These are phyloP conservation scores for Thyatira batis DNA, from an alignment of 2,888 invertebrate genomes.

Conservation along the genomic window DNA sequence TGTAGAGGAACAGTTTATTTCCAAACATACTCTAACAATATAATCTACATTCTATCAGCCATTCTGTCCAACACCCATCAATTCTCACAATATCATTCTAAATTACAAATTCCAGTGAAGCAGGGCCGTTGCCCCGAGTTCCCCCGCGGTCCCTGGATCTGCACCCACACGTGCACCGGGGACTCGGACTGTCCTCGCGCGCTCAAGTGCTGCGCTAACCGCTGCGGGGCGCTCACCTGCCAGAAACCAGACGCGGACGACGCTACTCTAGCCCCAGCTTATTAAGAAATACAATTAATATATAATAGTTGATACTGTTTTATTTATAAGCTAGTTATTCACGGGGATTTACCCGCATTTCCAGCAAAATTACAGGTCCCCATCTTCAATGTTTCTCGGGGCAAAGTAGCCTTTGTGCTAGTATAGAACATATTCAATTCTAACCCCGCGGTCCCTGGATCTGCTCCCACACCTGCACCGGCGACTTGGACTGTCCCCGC, in stretches of 20 bases:
- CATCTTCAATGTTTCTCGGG: too few relatives aligned
- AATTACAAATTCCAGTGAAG: conserved; percentile 69
- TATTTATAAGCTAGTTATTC: neutral
- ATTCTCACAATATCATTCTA: neutral
- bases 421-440: too few relatives aligned
- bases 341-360: too few relatives aligned
- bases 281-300: conserved; percentile 1
- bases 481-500: conserved; percentile 79
- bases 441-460: conserved; percentile 78
- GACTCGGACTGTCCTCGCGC: conserved; percentile 79
- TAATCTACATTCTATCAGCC: too few relatives aligned
- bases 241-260: conserved; percentile 54
- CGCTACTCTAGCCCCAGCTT: conserved; percentile 5
- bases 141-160: conserved; percentile 80
- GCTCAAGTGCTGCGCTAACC: conserved; percentile 81
- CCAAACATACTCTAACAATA: too few relatives aligned
- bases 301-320: neutral
- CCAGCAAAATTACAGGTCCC: too few relatives aligned
- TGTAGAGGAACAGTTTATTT: too few relatives aligned
- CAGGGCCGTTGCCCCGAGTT: conserved; percentile 74
- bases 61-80: too few relatives aligned
- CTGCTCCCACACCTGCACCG: conserved; percentile 78
- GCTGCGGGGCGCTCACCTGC: conserved; percentile 80
- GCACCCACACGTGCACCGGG: conserved; percentile 76
- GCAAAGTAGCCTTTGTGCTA: too few relatives aligned